phyloP scores from a whole-genome alignment of 2,888 invertebrate species.

The Stramonita haemastoma region DNA sequence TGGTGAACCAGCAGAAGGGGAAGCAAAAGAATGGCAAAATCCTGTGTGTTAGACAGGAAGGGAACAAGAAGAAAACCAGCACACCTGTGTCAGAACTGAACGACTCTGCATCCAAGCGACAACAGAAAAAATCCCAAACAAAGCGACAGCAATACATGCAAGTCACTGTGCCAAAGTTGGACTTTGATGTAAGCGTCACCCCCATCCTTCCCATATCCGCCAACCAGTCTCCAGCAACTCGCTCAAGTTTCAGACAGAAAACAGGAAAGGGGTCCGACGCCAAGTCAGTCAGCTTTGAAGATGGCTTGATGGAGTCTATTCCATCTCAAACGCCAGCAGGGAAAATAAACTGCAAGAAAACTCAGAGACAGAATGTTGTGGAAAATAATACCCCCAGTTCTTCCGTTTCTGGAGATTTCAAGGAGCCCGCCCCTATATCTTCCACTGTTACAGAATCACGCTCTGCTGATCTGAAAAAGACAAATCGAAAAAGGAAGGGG shows the following conservation, averaged over 20 bases:
- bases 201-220: conserved; percentile 33
- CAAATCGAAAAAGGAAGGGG: not conserved
- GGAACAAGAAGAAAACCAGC: conserved; percentile 34
- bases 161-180: not conserved
- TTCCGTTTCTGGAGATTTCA: not conserved
- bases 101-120: not conserved
- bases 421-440: not conserved
- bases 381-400: not conserved
- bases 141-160: conserved; percentile 2
- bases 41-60: not conserved
- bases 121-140: not conserved
- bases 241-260: not conserved
- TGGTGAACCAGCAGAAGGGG: no score
- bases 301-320: not conserved
- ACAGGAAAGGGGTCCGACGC: not conserved
- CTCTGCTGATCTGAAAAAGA: not conserved
- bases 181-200: conserved; percentile 32
- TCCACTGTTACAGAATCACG: not conserved
- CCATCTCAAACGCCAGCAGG: conserved; percentile 17
- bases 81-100: conserved; percentile 27
- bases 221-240: not conserved
- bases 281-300: not conserved
- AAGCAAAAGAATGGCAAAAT: not conserved
- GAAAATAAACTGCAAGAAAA: not conserved
- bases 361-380: not conserved